Evolutionary conservation across 2,797 vertebrate species (phyloP).

Genomic region (Odontamblyopus lacepedii): DNA sequence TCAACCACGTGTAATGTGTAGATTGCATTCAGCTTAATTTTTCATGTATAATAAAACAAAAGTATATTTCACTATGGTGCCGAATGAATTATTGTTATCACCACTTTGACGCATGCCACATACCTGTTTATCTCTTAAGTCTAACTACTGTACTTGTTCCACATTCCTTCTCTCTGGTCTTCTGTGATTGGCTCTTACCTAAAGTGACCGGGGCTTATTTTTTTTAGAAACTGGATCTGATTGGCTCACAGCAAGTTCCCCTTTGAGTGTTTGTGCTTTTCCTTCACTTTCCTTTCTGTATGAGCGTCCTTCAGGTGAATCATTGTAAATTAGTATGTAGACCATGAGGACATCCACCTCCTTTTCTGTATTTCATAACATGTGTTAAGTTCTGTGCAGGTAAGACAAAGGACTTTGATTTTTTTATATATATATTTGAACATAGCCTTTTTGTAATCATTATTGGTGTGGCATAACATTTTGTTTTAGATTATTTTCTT

Average conservation of each 20-base stretch:
- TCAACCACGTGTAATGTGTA: not conserved
- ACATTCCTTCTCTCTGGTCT: constrained; percentile 33
- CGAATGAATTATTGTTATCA: not conserved
- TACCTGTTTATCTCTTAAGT: not conserved
- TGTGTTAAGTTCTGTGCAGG: constrained; percentile 29
- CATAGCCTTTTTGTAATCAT: not conserved
- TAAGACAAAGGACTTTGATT: constrained; percentile 33
- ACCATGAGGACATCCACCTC: constrained; percentile 14
- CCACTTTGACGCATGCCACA: not conserved
- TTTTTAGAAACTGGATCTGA: constrained; percentile 31
- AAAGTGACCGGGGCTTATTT: constrained; percentile 38
- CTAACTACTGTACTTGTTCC: constrained; percentile 28
- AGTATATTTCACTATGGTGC: no score
- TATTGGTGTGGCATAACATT: not conserved
- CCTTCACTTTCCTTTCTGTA: constrained; percentile 37
- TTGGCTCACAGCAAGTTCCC: constrained; percentile 41
- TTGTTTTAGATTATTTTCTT: not conserved
- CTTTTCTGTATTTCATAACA: constrained; percentile 20
- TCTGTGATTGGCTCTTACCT: constrained; percentile 54
- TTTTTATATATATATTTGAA: not conserved
- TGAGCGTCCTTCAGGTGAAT: constrained; percentile 24
- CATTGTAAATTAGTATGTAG: constrained; percentile 5
- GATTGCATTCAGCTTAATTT: not conserved
- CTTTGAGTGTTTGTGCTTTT: constrained; percentile 1
- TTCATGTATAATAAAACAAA: no score